Percentiles rank a stretch among this genome's conserved stretches.
Evolutionary conservation across 2,113 vertebrate genomes (phyloP).

Genomic region (Erythrolamprus reginae): DNA sequence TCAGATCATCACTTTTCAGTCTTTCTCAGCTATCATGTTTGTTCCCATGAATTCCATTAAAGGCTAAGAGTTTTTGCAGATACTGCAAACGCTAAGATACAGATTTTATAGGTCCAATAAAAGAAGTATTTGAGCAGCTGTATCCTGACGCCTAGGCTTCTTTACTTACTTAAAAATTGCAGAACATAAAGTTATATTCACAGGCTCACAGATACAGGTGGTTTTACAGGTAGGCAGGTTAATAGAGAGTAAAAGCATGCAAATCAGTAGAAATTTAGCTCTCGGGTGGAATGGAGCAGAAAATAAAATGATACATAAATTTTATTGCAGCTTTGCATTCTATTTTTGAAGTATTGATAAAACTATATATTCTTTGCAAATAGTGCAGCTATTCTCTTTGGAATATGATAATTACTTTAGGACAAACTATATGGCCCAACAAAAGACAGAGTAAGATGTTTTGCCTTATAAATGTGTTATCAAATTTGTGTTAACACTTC

Average conservation of each 20-base stretch:
- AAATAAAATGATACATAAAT: neutral
- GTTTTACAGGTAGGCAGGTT: constrained; percentile 8
- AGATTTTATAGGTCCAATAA: neutral
- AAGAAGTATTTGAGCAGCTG: neutral
- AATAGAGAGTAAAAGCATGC: neutral
- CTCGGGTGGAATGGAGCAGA: neutral
- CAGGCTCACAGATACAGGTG: constrained; percentile 28
- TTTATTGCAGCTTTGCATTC: neutral
- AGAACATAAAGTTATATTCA: constrained; percentile 22
- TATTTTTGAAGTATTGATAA: neutral
- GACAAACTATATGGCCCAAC: neutral
- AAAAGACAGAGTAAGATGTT: neutral
- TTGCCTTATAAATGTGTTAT: neutral
- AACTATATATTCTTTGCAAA: neutral
- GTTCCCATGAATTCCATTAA: neutral
- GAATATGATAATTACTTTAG: neutral
- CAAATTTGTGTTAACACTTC: neutral
- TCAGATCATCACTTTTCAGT: neutral
- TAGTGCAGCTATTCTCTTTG: neutral
- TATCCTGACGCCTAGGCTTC: neutral
- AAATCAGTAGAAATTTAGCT: neutral
- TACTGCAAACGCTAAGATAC: neutral
- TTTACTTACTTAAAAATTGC: neutral
- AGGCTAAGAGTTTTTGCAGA: neutral
- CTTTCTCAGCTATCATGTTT: neutral